Conservation (phyloP, 1,140 invertebrate genomes). For the Alviniconcha marisindica region DNA sequence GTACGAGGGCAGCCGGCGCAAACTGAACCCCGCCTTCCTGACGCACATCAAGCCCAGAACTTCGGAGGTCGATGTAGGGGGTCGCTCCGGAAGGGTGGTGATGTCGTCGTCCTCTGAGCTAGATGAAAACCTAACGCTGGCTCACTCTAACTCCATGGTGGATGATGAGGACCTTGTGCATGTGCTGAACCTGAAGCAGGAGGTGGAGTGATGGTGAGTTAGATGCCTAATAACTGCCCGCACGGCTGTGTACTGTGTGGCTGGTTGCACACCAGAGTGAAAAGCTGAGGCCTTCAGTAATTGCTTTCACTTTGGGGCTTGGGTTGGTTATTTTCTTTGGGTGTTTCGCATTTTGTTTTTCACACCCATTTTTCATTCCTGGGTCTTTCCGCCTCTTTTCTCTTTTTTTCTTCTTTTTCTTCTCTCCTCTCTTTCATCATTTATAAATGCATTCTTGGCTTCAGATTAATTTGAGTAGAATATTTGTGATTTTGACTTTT, state of each 20-base stretch:
- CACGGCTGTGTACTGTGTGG: too few relatives aligned
- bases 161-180: constrained; percentile 9
- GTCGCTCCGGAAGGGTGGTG: background rate
- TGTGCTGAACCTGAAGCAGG: constrained; percentile 33
- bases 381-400: background rate
- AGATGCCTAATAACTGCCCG: too few relatives aligned
- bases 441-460: background rate
- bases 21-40: constrained; percentile 24
- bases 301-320: background rate
- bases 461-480: background rate
- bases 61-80: background rate
- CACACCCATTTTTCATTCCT: background rate
- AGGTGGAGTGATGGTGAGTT: constrained; percentile 25
- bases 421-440: background rate
- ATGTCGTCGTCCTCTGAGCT: background rate
- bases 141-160: background rate
- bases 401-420: background rate
- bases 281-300: too few relatives aligned
- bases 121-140: background rate
- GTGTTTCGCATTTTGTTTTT: background rate
- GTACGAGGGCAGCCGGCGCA: constrained; percentile 25
- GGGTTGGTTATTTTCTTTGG: background rate
- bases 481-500: too few relatives aligned
- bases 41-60: constrained; percentile 33
- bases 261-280: too few relatives aligned